A percentile compares a stretch with the other conserved stretches of the same genome.
Conservation (phyloP, 2,797 vertebrate genomes). For the Clarias platycephalus region DNA sequence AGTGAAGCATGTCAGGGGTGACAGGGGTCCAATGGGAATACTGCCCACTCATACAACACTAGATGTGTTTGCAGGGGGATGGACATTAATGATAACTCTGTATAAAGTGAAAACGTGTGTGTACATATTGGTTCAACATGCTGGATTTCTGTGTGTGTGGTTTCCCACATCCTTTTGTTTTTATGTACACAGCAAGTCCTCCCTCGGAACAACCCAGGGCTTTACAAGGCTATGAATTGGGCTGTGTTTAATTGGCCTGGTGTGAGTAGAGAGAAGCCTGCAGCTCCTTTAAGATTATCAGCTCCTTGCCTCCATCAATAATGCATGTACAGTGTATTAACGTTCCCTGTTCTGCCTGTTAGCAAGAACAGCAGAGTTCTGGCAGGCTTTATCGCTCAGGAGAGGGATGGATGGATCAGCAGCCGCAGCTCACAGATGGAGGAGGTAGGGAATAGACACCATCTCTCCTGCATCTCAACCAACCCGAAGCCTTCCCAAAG, state of each 20-base stretch:
- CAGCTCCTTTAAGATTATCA: constrained; percentile 53
- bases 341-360: constrained; percentile 56
- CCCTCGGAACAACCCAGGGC: constrained; percentile 47
- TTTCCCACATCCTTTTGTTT: constrained; percentile 46
- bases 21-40: constrained; percentile 60
- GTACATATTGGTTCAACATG: constrained; percentile 12
- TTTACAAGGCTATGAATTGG: constrained; percentile 57
- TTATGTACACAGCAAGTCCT: constrained; percentile 49
- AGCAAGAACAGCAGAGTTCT: constrained; percentile 52
- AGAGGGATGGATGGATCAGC: constrained; percentile 43
- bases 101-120: constrained; percentile 18
- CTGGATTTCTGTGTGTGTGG: constrained; percentile 5
- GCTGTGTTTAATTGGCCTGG: constrained; percentile 55
- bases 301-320: constrained; percentile 59
- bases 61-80: constrained; percentile 36
- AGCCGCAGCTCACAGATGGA: constrained; percentile 28
- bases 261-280: constrained; percentile 51
- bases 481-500: constrained; percentile 36
- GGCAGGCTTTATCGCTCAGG: constrained; percentile 35
- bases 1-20: constrained; percentile 65
- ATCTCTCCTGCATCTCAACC: constrained; percentile 44
- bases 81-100: constrained; percentile 32
- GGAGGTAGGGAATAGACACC: constrained; percentile 33
- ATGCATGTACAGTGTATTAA: constrained; percentile 59
- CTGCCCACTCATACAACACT: constrained; percentile 22